Evolutionary conservation across 2,888 invertebrate genomes (phyloP).

Genomic region (Ametastegia equiseti): DNA sequence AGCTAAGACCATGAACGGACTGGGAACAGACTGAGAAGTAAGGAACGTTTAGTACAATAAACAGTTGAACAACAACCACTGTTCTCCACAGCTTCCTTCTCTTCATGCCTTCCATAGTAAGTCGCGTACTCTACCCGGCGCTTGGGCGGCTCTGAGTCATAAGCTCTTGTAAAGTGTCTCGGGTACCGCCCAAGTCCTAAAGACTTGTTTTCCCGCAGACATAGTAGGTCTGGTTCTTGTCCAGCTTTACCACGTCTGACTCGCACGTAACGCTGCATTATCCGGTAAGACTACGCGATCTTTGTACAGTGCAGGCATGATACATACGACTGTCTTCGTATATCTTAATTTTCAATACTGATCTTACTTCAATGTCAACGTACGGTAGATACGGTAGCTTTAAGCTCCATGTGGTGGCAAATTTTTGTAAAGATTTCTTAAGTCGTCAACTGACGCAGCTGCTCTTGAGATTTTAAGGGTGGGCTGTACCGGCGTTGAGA

Average conservation of each 20-base stretch:
- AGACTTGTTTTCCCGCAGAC: slow-evolving; percentile 51
- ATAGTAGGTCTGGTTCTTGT: slow-evolving; percentile 56
- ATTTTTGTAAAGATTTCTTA: not conserved
- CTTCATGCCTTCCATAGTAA: not conserved
- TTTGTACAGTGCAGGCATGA: not conserved
- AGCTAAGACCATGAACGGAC: slow-evolving; percentile 39
- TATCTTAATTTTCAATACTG: not conserved
- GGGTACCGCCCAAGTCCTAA: slow-evolving; percentile 39
- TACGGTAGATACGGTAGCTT: not conserved
- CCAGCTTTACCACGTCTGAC: slow-evolving; percentile 29
- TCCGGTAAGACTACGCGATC: slow-evolving; percentile 4
- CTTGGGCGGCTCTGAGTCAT: slow-evolving; percentile 47
- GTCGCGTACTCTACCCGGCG: slow-evolving; percentile 25
- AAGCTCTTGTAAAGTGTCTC: slow-evolving; percentile 48
- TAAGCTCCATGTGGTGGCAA: not conserved
- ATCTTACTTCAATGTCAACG: no score
- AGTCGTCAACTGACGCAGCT: not conserved
- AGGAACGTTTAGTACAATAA: slow-evolving; percentile 45
- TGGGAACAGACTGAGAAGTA: slow-evolving; percentile 31
- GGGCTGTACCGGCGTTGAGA: slow-evolving; percentile 16
- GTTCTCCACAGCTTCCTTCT: slow-evolving; percentile 33
- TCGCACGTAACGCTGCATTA: slow-evolving; percentile 5
- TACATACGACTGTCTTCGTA: not conserved
- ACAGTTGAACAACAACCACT: slow-evolving; percentile 47
- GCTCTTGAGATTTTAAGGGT: slow-evolving; percentile 34